A percentile compares a stretch with the other conserved stretches of the same genome.
Evolutionary conservation across 2,113 vertebrate genomes (phyloP).

Genomic region (Taxidea taxus): DNA sequence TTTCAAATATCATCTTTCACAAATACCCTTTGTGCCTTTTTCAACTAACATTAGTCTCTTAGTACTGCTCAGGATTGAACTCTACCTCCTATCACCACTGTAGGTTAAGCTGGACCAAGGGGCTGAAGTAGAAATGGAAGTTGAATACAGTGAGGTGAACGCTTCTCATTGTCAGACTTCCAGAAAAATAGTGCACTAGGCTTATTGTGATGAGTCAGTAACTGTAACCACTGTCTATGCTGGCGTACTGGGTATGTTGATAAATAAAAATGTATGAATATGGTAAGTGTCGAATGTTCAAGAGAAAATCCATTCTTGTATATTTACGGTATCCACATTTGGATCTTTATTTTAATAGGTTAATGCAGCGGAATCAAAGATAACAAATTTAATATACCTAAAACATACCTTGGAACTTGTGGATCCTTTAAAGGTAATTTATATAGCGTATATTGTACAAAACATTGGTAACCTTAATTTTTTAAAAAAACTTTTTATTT

Average conservation of each 20-base stretch:
- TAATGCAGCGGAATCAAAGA: slow-evolving; percentile 94
- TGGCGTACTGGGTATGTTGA: not conserved
- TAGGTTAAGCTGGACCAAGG: not conserved
- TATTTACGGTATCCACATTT: not conserved
- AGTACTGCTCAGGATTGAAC: not conserved
- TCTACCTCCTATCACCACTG: not conserved
- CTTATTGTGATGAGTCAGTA: not conserved
- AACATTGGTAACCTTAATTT: not conserved
- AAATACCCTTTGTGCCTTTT: not conserved
- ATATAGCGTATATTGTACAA: not conserved
- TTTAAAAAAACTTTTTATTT: not conserved
- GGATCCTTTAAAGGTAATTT: slow-evolving; percentile 90
- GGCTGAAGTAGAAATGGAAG: not conserved
- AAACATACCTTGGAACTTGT: slow-evolving; percentile 96
- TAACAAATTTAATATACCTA: slow-evolving; percentile 95
- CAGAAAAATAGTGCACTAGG: not conserved
- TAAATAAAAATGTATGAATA: not conserved
- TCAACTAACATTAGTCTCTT: not conserved
- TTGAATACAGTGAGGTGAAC: not conserved
- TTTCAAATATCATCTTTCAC: not conserved
- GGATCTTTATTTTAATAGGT: slow-evolving; percentile 85
- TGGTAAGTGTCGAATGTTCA: not conserved
- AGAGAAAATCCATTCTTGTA: not conserved
- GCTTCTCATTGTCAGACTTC: not conserved
- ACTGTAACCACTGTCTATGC: not conserved